Base-by-base conservation (phyloP, 2,888 invertebrate genomes). In the Ametastegia equiseti region DNA sequence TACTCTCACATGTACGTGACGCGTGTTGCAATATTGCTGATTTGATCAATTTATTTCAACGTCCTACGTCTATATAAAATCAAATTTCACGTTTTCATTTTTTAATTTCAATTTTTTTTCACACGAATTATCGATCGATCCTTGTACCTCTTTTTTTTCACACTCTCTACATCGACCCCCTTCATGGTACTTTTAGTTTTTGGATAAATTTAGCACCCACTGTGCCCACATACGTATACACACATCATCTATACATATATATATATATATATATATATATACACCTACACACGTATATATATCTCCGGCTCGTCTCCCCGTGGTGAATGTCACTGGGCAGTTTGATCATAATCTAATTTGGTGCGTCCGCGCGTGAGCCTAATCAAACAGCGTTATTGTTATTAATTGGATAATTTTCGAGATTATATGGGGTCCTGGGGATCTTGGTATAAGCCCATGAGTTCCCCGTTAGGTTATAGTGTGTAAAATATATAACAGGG, bases 361-460 rank as follows among this genome's bases (percentile, higher is more conserved):
- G 60, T 6, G 27, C 78, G 63, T 78, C 36, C 57, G n/a, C 42
- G 57, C 60, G 78, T 63, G 78, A 78, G 78, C 60, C 78, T 78
- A 60, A 78, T 78, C 78, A 78, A 78, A 78, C 78, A 60, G 15
- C 23, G 78, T 78, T 78, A 78, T 78, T 78, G 78, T 78, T 78
- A 78, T 63, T 60, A 78, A 78, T 78, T 78, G 39, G 78, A 78
- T 78, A 78, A 78, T 78, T 78, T 78, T 78, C 63, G 60, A 60
- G 42, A 63, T 57, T 63, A 42, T 27, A n/a, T 45, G 54, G 75
- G 75, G 54, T 13, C 13, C n/a, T 11, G 54, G 54, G 75, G 75
- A 75, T 75, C 57, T 54, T 75, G 57, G 75, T 71, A 30, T 30
- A 45, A n/a, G n/a, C n/a, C n/a, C n/a, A n/a, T n/a, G n/a, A n/a